Evolutionary conservation across 2,113 vertebrate genomes (phyloP), one percentile per base, ranked within the genome.

Genomic region (Ammodytes dubius): DNA sequence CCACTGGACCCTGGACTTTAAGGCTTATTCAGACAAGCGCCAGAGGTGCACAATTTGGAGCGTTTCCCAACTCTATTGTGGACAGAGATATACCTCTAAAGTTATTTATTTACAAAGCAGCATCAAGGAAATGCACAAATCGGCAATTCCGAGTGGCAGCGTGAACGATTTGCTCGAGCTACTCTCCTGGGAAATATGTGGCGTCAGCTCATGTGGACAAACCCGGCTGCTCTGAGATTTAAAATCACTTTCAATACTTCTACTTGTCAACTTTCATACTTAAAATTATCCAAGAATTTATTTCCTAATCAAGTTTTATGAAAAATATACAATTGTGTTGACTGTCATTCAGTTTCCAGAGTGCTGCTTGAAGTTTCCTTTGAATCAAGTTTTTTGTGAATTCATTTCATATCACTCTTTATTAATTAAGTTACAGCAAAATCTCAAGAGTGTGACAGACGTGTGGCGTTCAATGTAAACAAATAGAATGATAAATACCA

Each of bases 91-190:
- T 47, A 42, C 7, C 11, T 40, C 45, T 27, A 42, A 11, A 0
- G 0, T 79, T 84, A 87, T 91, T 88, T 87, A 87, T 91, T 82
- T 84, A 47, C 45, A 54, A 71, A 35, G 45, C 47, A 63, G 3
- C 70, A 46, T n/a, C 11, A 27, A 59, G 52, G 70, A 66, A 73
- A 10, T 8, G 12, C 35, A 1, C 27, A 52, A 15, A 7, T 27
- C 10, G 37, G n/a, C 12, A 69, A 7, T 40, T 67, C 14, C 19
- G 35, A 60, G 14, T 39, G 15, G 19, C 15, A 52, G 56, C 8
- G 52, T 27, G 60, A 54, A 14, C 39, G 17, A 39, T 70, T 27
- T 19, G 9, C 1, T n/a, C 27, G 27, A 57, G 12, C 17, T 14
- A 14, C 57, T 4, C 10, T 74, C 15, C 13, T 46, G 1, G 52